Evolutionary conservation across 2,797 vertebrate species (phyloP).

Genomic region (Rhinella marina): DNA sequence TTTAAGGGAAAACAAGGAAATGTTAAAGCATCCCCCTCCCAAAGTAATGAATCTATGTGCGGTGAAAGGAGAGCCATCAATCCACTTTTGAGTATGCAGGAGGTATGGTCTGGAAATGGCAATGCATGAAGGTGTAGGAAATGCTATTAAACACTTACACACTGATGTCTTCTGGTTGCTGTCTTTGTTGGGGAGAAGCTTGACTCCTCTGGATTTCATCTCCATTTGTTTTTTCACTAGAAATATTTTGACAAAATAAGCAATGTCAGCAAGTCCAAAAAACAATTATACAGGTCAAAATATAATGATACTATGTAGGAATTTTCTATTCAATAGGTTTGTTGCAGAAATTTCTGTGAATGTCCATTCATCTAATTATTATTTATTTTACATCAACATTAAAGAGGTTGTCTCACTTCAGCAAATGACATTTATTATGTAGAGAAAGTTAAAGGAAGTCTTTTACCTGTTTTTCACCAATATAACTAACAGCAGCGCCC

Average conservation of each 20-base stretch:
- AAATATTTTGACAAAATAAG: slow-evolving; percentile 59
- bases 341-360: too few species aligned
- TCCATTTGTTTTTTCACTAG: slow-evolving; percentile 99
- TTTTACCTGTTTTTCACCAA: too few species aligned
- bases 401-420: too few species aligned
- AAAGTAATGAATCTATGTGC: slow-evolving; percentile 7
- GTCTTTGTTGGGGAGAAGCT: slow-evolving; percentile 97
- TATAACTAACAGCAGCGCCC: too few species aligned
- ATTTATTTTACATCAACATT: too few species aligned
- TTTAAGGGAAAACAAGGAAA: slow-evolving; percentile 53
- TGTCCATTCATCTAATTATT: too few species aligned
- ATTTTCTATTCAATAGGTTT: too few species aligned
- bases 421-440: too few species aligned
- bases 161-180: slow-evolving; percentile 98
- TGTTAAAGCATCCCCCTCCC: slow-evolving; percentile 55
- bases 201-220: slow-evolving; percentile 95
- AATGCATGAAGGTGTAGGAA: slow-evolving; percentile 50
- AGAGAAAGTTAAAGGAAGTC: too few species aligned
- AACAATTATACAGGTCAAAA: background rate
- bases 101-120: slow-evolving; percentile 52
- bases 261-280: background rate
- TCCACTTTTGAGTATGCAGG: slow-evolving; percentile 39
- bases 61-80: slow-evolving; percentile 42
- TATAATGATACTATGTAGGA: background rate
- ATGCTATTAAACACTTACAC: slow-evolving; percentile 83